phyloP scores from a whole-genome alignment of 1,140 invertebrate species.

The Cydia pomonella region DNA sequence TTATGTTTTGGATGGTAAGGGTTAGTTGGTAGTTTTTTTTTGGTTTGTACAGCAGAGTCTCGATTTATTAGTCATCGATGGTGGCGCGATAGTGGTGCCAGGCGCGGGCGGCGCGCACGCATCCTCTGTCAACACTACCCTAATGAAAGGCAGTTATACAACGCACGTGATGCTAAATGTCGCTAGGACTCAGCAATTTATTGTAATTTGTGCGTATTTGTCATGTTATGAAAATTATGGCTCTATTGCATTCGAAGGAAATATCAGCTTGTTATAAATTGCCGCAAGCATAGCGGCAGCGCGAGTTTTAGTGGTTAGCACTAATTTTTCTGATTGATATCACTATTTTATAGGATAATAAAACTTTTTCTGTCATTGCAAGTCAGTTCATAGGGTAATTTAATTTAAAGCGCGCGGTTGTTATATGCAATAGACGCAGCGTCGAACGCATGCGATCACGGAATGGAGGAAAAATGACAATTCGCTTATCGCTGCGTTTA shows the following conservation, averaged over 20 bases:
- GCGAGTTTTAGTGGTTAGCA: not conserved
- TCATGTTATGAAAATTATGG: constrained; percentile 71
- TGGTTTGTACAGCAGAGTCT: constrained; percentile 45
- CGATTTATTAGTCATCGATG: constrained; percentile 79
- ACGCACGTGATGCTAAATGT: constrained; percentile 75
- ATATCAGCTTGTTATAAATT: constrained; percentile 34
- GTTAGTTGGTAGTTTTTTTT: constrained; percentile 36
- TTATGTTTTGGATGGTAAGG: constrained; percentile 42
- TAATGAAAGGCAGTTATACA: constrained; percentile 76
- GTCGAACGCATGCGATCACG: too few species aligned
- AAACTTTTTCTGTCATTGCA: too few species aligned
- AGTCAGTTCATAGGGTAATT: too few species aligned
- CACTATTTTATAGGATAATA: not conserved
- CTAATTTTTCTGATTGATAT: not conserved
- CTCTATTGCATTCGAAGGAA: constrained; percentile 48
- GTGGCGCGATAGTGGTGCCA: constrained; percentile 75
- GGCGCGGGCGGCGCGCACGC: constrained; percentile 77
- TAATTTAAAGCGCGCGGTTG: too few species aligned
- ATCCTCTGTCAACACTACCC: constrained; percentile 73
- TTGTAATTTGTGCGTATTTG: constrained; percentile 78
- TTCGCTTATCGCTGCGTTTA: too few species aligned
- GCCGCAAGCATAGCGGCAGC: constrained; percentile 26
- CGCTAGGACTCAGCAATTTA: constrained; percentile 69
- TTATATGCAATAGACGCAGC: too few species aligned
- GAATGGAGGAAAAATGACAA: too few species aligned